Evolutionary conservation across 2,113 vertebrate genomes (phyloP).

Genomic region (Corapipo altera): DNA sequence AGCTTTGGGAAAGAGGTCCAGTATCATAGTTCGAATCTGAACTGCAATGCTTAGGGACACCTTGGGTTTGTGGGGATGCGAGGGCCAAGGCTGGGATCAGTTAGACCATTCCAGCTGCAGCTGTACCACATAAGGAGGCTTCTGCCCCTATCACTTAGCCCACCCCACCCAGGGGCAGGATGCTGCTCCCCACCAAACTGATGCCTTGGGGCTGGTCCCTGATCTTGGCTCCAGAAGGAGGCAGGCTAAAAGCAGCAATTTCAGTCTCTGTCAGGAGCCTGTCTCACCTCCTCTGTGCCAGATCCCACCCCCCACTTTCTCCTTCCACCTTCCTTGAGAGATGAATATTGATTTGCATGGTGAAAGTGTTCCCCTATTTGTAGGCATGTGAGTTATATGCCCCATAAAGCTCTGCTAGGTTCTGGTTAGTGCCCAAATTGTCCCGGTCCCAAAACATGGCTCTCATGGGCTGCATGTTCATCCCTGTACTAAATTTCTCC

Average conservation of each 20-base stretch:
- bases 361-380: background rate
- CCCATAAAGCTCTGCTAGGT: background rate
- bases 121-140: background rate
- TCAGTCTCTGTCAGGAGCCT: background rate
- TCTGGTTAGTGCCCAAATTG: background rate
- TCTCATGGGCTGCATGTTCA: background rate
- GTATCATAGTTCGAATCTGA: background rate
- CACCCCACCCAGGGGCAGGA: background rate
- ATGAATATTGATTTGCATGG: background rate
- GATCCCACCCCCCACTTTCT: background rate
- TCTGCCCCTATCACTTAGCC: background rate
- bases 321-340: background rate
- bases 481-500: background rate
- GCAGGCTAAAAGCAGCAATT: background rate
- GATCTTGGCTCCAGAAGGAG: background rate
- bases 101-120: background rate
- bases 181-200: background rate
- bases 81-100: background rate
- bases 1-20: background rate
- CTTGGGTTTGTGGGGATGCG: background rate
- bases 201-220: background rate
- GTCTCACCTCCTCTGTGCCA: background rate
- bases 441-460: background rate
- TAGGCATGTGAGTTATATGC: background rate
- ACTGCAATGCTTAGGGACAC: background rate